Evolutionary conservation across 2,888 invertebrate genomes (phyloP).

Genomic region (Pristionchus maxplancki): DNA sequence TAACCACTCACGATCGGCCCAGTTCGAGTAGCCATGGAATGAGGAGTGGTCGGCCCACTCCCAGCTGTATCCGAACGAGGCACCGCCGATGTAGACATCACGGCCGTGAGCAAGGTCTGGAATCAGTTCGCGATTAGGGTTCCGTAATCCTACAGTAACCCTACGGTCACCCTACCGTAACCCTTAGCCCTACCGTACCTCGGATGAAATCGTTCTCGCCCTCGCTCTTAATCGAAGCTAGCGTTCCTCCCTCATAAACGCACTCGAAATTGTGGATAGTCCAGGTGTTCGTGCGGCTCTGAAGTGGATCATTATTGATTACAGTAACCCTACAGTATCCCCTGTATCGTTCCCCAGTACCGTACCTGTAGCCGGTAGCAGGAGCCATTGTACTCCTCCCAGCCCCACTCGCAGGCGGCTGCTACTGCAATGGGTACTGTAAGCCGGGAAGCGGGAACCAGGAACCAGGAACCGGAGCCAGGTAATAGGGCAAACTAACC

Average conservation of each 20-base stretch:
- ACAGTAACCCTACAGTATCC: not conserved
- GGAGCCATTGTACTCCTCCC: conserved; percentile 46
- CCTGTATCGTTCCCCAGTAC: too few relatives aligned
- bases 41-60: conserved; percentile 39
- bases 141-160: not conserved
- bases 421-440: conserved; percentile 15
- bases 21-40: conserved; percentile 34
- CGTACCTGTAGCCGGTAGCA: conserved; percentile 49
- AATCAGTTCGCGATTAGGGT: not conserved
- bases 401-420: conserved; percentile 49
- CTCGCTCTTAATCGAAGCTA: conserved; percentile 23
- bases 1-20: conserved; percentile 44
- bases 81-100: conserved; percentile 44
- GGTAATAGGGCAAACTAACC: not conserved
- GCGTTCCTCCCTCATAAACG: conserved; percentile 40
- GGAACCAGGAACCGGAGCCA: not conserved
- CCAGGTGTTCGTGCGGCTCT: conserved; percentile 36
- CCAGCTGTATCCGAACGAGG: conserved; percentile 44
- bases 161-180: not conserved
- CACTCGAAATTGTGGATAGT: conserved; percentile 50
- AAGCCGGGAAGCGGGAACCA: not conserved
- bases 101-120: not conserved
- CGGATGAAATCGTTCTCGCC: conserved; percentile 39
- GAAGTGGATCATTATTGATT: not conserved
- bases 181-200: not conserved